A percentile compares a stretch with the other conserved stretches of the same genome.
Evolutionary conservation across 2,797 vertebrate species (phyloP).

Genomic region (Anguilla obscura): DNA sequence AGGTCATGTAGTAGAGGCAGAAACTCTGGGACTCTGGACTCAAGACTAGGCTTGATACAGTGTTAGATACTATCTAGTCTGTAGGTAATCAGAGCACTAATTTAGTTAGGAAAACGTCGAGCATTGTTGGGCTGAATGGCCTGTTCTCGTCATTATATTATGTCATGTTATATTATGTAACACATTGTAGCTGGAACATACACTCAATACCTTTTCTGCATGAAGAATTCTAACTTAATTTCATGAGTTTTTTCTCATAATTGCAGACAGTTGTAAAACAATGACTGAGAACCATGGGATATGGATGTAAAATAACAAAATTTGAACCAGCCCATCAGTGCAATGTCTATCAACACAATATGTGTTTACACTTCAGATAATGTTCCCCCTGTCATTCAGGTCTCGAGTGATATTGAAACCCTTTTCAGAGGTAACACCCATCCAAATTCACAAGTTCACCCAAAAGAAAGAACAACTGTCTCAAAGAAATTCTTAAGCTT

Average conservation of each 20-base stretch:
- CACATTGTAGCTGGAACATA: neutral
- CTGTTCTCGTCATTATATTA: too few species aligned
- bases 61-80: too few species aligned
- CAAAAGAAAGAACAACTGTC: neutral
- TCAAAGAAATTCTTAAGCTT: neutral
- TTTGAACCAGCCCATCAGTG: neutral
- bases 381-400: neutral
- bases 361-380: constrained; percentile 6
- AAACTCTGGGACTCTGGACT: too few species aligned
- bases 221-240: neutral
- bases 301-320: constrained; percentile 15
- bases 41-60: too few species aligned
- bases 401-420: constrained; percentile 15
- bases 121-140: too few species aligned
- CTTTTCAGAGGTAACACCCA: neutral
- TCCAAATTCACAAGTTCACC: neutral
- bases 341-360: neutral
- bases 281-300: neutral
- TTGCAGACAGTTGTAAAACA: neutral
- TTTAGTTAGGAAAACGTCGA: too few species aligned
- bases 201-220: neutral
- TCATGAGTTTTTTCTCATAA: neutral
- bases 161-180: too few species aligned
- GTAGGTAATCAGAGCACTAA: too few species aligned
- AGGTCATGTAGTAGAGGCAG: too few species aligned